phyloP scores from a whole-genome alignment of 2,113 vertebrate species.

The Nesoenas mayeri region DNA sequence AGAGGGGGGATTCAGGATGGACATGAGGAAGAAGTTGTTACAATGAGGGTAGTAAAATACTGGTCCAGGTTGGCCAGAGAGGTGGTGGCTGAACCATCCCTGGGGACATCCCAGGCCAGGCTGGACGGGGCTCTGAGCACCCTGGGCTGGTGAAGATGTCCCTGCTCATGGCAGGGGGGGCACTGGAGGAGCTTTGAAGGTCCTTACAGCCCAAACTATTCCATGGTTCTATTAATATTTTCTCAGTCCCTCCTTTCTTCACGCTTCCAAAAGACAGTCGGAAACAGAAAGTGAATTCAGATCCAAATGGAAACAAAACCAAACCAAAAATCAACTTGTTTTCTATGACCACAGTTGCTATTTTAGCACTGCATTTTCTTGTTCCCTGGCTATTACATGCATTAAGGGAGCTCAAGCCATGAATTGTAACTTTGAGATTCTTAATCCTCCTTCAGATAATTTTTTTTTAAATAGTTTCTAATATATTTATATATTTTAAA shows the following conservation, averaged over 20 bases:
- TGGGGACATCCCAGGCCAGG: no score
- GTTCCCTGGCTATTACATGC: fast-evolving
- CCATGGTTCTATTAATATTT: not conserved
- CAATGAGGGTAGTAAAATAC: no score
- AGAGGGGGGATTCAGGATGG: no score
- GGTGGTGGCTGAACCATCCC: no score
- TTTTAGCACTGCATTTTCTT: not conserved
- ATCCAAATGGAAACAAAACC: not conserved
- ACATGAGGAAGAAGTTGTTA: no score
- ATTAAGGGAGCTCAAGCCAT: not conserved
- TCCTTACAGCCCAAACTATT: no score
- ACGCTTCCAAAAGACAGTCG: not conserved
- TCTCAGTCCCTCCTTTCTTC: not conserved
- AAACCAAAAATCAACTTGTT: not conserved
- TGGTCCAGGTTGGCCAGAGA: no score
- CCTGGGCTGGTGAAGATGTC: no score
- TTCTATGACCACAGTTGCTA: not conserved
- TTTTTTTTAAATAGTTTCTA: not conserved
- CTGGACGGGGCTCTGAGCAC: no score
- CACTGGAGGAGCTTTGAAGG: no score
- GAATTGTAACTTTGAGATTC: not conserved
- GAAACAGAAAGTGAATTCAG: not conserved
- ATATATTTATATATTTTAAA: not conserved
- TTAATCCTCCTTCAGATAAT: not conserved
- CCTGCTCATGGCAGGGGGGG: no score